A percentile compares a stretch with the other conserved stretches of the same genome.
Evolutionary conservation across 1,140 invertebrate genomes (phyloP).

Genomic region (Caenorhabditis brenneri): DNA sequence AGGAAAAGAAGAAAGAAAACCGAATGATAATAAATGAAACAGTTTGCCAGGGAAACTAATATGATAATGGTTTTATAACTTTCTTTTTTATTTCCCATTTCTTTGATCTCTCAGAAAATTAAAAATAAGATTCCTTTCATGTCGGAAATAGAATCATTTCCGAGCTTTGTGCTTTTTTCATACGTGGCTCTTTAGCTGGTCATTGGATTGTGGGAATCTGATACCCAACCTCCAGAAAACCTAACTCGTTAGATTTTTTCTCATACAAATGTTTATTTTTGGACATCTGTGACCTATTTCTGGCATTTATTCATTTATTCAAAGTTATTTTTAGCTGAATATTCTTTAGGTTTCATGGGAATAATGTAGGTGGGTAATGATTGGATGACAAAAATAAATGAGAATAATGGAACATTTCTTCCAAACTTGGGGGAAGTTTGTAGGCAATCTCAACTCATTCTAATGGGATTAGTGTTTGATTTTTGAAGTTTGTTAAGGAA

Average conservation of each 20-base stretch:
- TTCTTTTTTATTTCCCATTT: not conserved
- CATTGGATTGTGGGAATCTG: constrained; percentile 36
- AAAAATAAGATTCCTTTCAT: not conserved
- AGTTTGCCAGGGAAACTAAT: not conserved
- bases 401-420: not conserved
- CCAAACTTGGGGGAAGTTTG: not conserved
- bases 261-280: not conserved
- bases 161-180: not conserved
- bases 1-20: too few species aligned
- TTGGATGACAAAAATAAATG: not conserved
- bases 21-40: not conserved
- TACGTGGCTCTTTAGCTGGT: not conserved
- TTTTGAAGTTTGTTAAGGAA: too few species aligned
- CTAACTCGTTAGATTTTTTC: not conserved
- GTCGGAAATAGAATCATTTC: not conserved
- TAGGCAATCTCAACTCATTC: not conserved
- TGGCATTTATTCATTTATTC: constrained; percentile 25
- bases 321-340: not conserved
- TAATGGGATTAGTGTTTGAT: constrained; percentile 28
- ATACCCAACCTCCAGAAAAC: not conserved
- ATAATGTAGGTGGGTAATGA: not conserved
- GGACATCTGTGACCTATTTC: constrained; percentile 5
- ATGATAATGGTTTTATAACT: not conserved
- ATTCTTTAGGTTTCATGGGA: not conserved
- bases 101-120: not conserved